Conservation (phyloP, 2,797 vertebrate genomes). For the Anolis apletophallus region DNA sequence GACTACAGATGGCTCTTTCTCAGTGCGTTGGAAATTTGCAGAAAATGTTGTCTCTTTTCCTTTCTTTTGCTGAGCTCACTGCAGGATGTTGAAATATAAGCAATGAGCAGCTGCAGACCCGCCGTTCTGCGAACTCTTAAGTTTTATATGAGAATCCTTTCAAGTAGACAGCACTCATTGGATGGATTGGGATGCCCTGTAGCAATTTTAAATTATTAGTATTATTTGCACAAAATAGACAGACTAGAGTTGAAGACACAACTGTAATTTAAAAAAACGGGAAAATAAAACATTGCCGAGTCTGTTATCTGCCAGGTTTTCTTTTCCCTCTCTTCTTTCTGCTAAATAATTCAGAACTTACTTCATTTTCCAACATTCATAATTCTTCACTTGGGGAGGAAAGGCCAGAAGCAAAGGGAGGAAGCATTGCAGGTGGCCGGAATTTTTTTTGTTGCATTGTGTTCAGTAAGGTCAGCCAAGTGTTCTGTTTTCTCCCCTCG, state of each 20-base stretch:
- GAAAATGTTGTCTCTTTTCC: not conserved
- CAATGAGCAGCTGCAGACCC: not conserved
- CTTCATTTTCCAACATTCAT: conserved; percentile 28
- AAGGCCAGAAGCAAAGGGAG: not conserved
- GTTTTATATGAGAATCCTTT: not conserved
- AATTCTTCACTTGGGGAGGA: conserved; percentile 43
- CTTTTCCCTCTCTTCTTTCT: not conserved
- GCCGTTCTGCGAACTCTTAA: not conserved
- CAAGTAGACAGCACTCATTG: not conserved
- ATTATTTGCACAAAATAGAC: not conserved
- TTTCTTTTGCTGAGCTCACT: not conserved
- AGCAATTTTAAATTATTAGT: too few relatives aligned
- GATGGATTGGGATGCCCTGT: not conserved
- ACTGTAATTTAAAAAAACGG: not conserved
- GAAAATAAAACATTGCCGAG: not conserved
- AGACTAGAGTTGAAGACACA: not conserved
- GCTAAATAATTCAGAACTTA: conserved; percentile 25
- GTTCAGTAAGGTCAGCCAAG: not conserved
- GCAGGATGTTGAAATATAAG: not conserved
- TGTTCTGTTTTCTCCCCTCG: fast-evolving
- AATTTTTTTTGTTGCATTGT: conserved; percentile 35
- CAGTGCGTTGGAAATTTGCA: not conserved
- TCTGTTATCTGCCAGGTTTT: not conserved
- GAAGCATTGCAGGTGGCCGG: conserved; percentile 17
- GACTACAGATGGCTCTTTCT: not conserved